Evolutionary conservation across 2,113 vertebrate genomes (phyloP).

Genomic region (Paradisaea rubra): DNA sequence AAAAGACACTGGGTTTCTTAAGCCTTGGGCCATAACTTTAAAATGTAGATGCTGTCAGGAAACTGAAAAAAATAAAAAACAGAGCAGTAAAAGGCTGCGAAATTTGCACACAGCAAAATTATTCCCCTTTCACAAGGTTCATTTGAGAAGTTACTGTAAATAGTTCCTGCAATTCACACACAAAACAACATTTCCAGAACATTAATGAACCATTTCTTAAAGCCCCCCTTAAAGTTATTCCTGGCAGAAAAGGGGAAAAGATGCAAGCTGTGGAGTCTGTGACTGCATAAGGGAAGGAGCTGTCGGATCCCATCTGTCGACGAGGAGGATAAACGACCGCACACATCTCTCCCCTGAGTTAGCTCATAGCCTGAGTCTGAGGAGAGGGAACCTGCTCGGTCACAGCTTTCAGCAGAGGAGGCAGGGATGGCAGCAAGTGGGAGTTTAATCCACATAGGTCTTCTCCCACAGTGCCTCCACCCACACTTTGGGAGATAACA

Average conservation of each 20-base stretch:
- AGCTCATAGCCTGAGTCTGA: not conserved
- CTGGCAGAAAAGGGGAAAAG: slow-evolving; percentile 57
- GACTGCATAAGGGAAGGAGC: slow-evolving; percentile 47
- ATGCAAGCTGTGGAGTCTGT: slow-evolving; percentile 56
- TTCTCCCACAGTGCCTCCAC: not conserved
- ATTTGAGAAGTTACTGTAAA: slow-evolving; percentile 37
- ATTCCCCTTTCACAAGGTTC: not conserved
- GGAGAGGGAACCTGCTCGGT: not conserved
- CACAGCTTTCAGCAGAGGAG: not conserved
- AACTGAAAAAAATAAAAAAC: not conserved
- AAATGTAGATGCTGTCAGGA: slow-evolving; percentile 37
- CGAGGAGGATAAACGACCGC: slow-evolving; percentile 23
- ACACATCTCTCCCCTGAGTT: not conserved
- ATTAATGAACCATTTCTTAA: slow-evolving; percentile 51
- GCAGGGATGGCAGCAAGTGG: not conserved
- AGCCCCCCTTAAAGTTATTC: not conserved
- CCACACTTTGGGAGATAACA: not conserved
- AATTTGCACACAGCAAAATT: slow-evolving; percentile 5
- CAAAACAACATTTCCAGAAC: slow-evolving; percentile 48
- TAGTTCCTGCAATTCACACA: slow-evolving; percentile 35
- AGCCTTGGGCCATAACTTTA: slow-evolving; percentile 13
- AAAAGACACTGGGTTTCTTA: slow-evolving; percentile 41
- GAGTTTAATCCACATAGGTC: not conserved
- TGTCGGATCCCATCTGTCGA: slow-evolving; percentile 58
- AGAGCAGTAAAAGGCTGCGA: slow-evolving; percentile 4